Base-by-base conservation (phyloP, 2,113 vertebrate genomes). In the Baryphthengus martii region DNA sequence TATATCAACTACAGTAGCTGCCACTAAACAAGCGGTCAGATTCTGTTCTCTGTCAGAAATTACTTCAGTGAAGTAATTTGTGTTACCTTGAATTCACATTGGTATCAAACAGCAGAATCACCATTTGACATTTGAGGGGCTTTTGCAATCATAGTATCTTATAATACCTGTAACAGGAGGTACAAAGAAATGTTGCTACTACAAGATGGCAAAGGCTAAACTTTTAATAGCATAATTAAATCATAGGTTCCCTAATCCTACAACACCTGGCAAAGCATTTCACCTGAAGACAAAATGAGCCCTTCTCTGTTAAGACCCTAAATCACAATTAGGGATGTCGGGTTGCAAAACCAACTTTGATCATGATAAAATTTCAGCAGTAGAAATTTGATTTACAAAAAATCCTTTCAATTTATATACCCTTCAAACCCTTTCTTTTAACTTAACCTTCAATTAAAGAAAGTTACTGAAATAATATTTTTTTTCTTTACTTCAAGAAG, bases 101-200 rank as follows among this genome's bases (percentile, higher is more conserved):
- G 86, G 91, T 77, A 92, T 62, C 63, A 72, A 86, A 94, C 47
- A 61, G 92, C 70, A 96, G 62, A 94, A 82, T 90, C 88, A 93
- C 78, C 82, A 80, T 92, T 62, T 92, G 85, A 94, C 68, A 90
- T 94, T 50, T 94, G 75, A 83, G 90, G 45, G 72, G 72, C 42
- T 96, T 94, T 94, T 93, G 88, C 88, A 91, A 77, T 58, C 88
- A 85, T 16, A 77, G 55, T 86, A 86, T 56, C 63, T 96, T 94
- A 83, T 1, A 86, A 80, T 81, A 88, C 79, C 79, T 94, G 90
- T 31, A 95, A 93, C 7, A 35, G 90, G 83, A 94, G 72, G 83
- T 39, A 90, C 85, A 90, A 91, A 93, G 81, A 49, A 47, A 18
- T 14, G 19, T 62, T 23, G 94, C 92, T 92, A 83, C 76, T 65